A percentile compares a stretch with the other conserved stretches of the same genome.
phyloP scores from a whole-genome alignment of 1,140 invertebrate genomes.

The Octopus bimaculoides region DNA sequence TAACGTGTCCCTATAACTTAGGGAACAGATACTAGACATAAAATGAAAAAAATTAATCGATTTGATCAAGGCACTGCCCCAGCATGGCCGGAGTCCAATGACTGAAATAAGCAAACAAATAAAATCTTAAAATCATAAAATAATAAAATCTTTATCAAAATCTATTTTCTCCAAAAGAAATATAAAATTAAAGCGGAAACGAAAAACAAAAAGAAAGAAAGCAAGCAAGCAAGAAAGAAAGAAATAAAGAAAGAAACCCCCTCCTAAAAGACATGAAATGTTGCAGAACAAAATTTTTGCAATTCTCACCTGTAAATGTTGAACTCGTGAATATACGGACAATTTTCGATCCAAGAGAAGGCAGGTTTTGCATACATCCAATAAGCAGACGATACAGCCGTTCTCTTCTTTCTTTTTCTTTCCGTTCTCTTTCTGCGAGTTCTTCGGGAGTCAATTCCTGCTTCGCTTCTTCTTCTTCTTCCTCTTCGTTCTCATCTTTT shows the following conservation, averaged over 20 bases:
- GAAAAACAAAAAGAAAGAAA: not conserved
- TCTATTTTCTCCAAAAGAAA: too few species aligned
- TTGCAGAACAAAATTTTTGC: too few species aligned
- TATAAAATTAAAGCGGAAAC: too few species aligned
- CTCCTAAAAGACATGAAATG: too few species aligned
- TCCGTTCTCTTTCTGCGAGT: not conserved
- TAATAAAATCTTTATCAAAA: too few species aligned
- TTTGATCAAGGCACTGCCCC: too few species aligned
- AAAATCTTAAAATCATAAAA: too few species aligned
- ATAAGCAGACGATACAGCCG: conserved; percentile 66
- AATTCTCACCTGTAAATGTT: conserved; percentile 86
- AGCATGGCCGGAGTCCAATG: too few species aligned
- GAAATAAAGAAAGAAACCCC: not conserved
- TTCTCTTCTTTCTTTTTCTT: conserved; percentile 17
- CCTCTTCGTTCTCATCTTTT: not conserved
- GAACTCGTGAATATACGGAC: conserved; percentile 98
- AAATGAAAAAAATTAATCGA: too few species aligned
- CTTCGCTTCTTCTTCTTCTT: conserved; percentile 19
- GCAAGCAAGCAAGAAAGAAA: not conserved
- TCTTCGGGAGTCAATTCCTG: conserved; percentile 24
- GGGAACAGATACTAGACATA: too few species aligned
- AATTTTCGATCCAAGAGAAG: conserved; percentile 95
- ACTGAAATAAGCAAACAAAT: too few species aligned
- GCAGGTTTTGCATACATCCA: conserved; percentile 83
- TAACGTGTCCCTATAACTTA: too few species aligned